Base-by-base conservation (phyloP, 1,140 invertebrate genomes). In the Rhynchophorus ferrugineus region DNA sequence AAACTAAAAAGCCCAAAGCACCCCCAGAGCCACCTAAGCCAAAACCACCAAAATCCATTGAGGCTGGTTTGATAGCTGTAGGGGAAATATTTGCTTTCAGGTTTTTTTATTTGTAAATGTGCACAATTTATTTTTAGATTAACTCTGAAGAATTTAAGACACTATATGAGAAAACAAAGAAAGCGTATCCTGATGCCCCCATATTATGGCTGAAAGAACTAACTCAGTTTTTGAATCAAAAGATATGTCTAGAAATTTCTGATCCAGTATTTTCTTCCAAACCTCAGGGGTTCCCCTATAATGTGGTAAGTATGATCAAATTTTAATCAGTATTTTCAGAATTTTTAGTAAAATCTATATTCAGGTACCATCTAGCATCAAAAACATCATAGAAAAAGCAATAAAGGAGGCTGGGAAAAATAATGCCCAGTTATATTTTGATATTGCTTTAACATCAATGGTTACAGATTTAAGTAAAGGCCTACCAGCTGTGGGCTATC, bases 381-480 rank as follows among this genome's bases (percentile, higher is more conserved):
- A 69, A 54, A 66, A 58, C 13, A 65, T 68, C 21, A 66, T 84
- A 24, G 74, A 80, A 53, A 77, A 73, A 63, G 72, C 77, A 0
- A 62, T 82, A 5, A 71, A 75, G 49, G 71, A 75, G 57, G 76
- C 76, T 11, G 78, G 77, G 1, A 69, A 75, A 50, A 71, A 73
- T 29, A 78, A 77, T 56, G 58, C 69, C 36, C 77, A 80, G 63
- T 58, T 79, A 22, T 84, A 83, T 67, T 84, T 78, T 59, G 81
- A 83, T 65, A 75, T 76, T 21, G 77, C 77, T 37, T 69, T 84
- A 3, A 78, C 76, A 6, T 71, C 77, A 5, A 76, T 85, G 72
- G 78, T 78, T 6, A 81, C 76, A 61, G 79, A 83, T 58, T 79
- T 84, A 74, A 76, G 72, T 34, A 82, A 80, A 73, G 77, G 76